Conservation (phyloP, 35 echinoderm and acorn worm genomes). For the Diadema setosum region DNA sequence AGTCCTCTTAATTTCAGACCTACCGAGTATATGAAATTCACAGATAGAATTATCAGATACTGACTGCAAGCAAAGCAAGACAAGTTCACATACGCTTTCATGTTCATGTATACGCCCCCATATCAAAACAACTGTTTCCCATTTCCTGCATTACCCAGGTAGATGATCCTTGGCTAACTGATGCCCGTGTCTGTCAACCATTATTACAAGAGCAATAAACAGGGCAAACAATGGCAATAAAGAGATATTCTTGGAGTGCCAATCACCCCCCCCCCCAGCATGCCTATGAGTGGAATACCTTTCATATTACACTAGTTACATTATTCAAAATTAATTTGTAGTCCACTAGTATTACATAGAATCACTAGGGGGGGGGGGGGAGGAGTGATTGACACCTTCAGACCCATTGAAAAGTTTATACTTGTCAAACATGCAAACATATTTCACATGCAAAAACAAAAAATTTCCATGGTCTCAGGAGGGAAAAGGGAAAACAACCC, state of each 20-base stretch:
- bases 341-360: too few species aligned
- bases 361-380: too few species aligned
- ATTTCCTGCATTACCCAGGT: background rate
- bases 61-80: too few species aligned
- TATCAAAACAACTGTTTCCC: background rate
- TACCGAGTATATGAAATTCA: too few species aligned
- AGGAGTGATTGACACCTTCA: too few species aligned
- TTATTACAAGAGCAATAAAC: background rate
- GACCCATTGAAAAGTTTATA: too few species aligned
- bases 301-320: background rate
- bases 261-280: background rate
- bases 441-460: too few species aligned
- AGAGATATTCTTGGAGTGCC: background rate
- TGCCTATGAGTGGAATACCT: background rate
- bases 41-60: too few species aligned
- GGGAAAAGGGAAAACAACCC: too few species aligned
- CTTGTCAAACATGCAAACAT: too few species aligned
- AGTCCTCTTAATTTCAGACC: background rate
- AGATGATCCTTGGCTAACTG: background rate
- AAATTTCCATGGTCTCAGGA: too few species aligned
- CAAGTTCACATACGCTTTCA: background rate
- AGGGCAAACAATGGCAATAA: background rate
- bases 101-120: background rate
- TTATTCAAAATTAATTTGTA: too few species aligned
- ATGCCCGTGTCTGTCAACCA: background rate